Conservation (phyloP, 2,888 invertebrate species). For the Clepsis dumicolana region DNA sequence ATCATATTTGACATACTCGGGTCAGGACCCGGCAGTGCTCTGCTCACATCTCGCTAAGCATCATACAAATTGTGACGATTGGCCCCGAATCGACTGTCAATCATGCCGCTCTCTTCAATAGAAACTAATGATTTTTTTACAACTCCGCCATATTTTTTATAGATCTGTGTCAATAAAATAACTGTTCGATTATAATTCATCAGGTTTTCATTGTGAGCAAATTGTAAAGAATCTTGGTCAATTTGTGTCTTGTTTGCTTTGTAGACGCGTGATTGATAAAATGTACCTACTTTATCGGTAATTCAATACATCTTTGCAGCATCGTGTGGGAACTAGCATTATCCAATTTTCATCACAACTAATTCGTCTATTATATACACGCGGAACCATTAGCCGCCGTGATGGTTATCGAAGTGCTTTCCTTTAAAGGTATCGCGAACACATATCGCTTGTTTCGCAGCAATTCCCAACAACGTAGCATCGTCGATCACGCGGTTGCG, state of each 20-base stretch:
- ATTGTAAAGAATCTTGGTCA: slow-evolving; percentile 49
- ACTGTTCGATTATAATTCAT: slow-evolving; percentile 44
- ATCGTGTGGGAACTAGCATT: slow-evolving; percentile 69
- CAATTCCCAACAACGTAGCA: slow-evolving; percentile 50
- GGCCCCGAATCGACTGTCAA: slow-evolving; percentile 63
- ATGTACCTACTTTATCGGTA: slow-evolving; percentile 26
- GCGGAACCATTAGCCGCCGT: slow-evolving; percentile 7
- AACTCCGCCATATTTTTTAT: slow-evolving; percentile 44
- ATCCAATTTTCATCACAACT: slow-evolving; percentile 69
- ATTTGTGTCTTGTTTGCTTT: slow-evolving; percentile 49
- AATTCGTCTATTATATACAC: slow-evolving; percentile 35
- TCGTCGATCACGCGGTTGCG: slow-evolving; percentile 52
- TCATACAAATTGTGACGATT: slow-evolving; percentile 74
- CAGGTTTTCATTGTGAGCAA: slow-evolving; percentile 43
- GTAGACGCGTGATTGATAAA: slow-evolving; percentile 36
- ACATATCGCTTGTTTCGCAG: slow-evolving; percentile 44
- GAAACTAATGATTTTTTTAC: slow-evolving; percentile 63
- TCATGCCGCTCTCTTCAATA: slow-evolving; percentile 56
- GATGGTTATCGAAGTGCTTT: slow-evolving; percentile 28
- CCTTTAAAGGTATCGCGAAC: slow-evolving; percentile 46
- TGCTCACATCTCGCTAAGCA: slow-evolving; percentile 57
- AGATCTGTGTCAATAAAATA: slow-evolving; percentile 47
- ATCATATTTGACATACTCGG: slow-evolving; percentile 53
- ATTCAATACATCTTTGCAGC: slow-evolving; percentile 33
- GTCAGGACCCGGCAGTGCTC: slow-evolving; percentile 58